Evolutionary conservation across 2,797 vertebrate genomes (phyloP), one percentile per base, ranked within the genome.

Genomic region (Aphelocoma californica): DNA sequence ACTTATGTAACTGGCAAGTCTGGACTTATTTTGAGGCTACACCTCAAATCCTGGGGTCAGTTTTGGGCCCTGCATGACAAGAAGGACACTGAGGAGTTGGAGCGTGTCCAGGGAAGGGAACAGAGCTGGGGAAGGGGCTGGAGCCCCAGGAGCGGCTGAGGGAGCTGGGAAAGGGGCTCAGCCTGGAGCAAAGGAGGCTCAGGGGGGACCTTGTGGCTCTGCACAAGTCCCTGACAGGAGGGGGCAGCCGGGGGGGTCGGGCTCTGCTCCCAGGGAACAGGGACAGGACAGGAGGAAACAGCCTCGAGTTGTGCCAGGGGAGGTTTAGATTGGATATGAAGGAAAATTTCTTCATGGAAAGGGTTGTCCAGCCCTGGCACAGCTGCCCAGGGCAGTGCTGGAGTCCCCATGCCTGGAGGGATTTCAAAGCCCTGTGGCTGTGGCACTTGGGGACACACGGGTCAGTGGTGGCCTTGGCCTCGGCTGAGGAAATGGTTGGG

Each of bases 201-300:
- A 50, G 53, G 45, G 18, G 36, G 23, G 2, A 7, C 38, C 38
- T 16, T 28, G 0, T 67, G 82, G 18, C 61, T 67, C 71, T 85
- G 45, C 45, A 75, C 71, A 60, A 2, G 12, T 13, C 57, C 58
- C 65, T 54, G 84, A 31, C 40, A 86, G 56, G 73, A 86, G 56
- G 21, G 34, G 57, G 9, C 20, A 78, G 25, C 25, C 0, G 0
- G 7, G 8, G 9, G 4, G 13, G 7, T 18, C 0, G 0, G 50
- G 50, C 23, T 79, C 3, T 71, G 42, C 15, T 79, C 10, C 16
- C 31, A 57, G 18, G 31, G 26, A 42, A 56, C 42, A 28, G 14
- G 32, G 23, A 44, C 32, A 57, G 58, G 44, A 57, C 0, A 1
- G 20, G 44, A 4, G 28, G 44, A 0, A 64, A 72, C 0, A 0